A percentile compares a stretch with the other conserved stretches of the same genome.
Conservation (phyloP, 2,113 vertebrate species). For the Psammodynastes pulverulentus region DNA sequence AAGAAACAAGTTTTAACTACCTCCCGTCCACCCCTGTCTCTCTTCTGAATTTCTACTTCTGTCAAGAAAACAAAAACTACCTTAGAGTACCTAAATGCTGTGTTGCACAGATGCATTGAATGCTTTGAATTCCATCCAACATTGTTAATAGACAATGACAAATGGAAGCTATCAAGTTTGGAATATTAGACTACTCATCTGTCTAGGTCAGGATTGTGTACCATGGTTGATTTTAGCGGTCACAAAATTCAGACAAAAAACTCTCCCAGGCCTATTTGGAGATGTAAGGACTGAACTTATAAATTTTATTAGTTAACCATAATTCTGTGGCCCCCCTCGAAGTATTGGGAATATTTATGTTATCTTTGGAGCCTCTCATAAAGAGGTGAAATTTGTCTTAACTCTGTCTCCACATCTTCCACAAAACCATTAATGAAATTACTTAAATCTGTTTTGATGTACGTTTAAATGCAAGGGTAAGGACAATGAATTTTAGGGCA, state of each 20-base stretch:
- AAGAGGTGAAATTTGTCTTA: background rate
- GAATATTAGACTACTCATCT: background rate
- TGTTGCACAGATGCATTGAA: background rate
- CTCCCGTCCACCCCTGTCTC: background rate
- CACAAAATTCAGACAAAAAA: background rate
- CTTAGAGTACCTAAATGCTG: background rate
- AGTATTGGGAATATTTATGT: background rate
- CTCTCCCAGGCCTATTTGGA: background rate
- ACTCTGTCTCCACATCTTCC: background rate
- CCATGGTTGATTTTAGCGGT: background rate
- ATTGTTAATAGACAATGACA: background rate
- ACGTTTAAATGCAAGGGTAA: background rate
- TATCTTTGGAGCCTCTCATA: background rate
- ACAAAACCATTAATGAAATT: background rate
- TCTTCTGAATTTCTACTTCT: background rate
- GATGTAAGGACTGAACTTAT: background rate
- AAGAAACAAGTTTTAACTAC: background rate
- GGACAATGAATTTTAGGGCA: background rate
- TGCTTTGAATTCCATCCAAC: background rate
- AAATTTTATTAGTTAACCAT: background rate
- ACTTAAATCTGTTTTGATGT: background rate
- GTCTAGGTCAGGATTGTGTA: background rate
- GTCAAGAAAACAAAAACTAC: background rate
- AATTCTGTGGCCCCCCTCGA: background rate
- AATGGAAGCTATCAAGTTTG: background rate